Evolutionary conservation across 2,888 invertebrate species (phyloP), one percentile per base, ranked within the genome.

Genomic region (Metacarcinus magister): DNA sequence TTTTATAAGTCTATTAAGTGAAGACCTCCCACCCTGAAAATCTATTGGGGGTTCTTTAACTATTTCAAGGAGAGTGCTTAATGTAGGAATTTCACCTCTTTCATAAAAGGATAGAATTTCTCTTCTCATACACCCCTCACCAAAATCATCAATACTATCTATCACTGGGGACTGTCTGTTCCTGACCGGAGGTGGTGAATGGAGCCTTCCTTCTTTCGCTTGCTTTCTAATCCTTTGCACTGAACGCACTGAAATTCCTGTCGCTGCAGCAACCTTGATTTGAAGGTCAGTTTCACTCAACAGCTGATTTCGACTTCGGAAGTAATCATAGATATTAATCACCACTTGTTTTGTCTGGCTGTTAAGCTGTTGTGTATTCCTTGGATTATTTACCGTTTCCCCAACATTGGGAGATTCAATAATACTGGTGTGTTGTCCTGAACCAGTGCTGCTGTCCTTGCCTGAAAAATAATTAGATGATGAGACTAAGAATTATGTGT

Each of bases 41-140:
- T 87, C 13, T 39, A 87, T 32, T 4, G 87, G 87, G 4, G 87
- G 39, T 39, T 87, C 87, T 39, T 87, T 87, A 19, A 87, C 39
- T 16, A 87, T 39, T 87, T 87, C 87, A 87, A 87, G 39, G 13
- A 87, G 39, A 19, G 39, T 32, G 19, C 19, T 19, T 87, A 39
- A 87, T 87, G 87, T 87, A 39, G 87, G 87, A 16, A 87, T 87
- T 87, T 87, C 87, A 87, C 87, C 87, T 87, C 87, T 87, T 87
- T 87, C 87, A 87, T 87, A 87, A 87, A 87, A 87, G 39, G 87
- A 87, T 0, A 87, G 87, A 39, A 87, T 87, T 87, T 87, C 87
- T 39, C 19, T 87, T 39, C 87, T 87, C 10, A 87, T 13, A 19
- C 87, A 87, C 3, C 87, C 87, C 19, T 87, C 87, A 87, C 10